Evolutionary conservation across 1,140 invertebrate species (phyloP).

Genomic region (Tetragonula clypearis): DNA sequence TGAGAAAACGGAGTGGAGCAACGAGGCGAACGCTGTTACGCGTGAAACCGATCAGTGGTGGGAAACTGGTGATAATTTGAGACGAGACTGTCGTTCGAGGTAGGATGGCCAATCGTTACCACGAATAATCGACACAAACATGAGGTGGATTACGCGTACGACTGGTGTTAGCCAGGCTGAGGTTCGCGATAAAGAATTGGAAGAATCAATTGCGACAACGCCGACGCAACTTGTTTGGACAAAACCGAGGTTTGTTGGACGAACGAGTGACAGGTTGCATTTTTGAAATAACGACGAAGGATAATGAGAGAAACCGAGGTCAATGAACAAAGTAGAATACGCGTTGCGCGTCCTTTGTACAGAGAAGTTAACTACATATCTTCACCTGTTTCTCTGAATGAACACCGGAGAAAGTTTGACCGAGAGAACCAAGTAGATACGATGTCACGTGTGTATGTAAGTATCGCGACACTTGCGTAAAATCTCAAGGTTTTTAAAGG

Average conservation of each 20-base stretch:
- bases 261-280: background rate
- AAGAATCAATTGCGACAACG: background rate
- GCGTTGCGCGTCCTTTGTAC: background rate
- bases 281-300: no score
- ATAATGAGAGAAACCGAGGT: no score
- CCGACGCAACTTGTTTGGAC: background rate
- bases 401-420: background rate
- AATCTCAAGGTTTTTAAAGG: constrained; percentile 29
- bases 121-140: background rate
- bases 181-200: background rate
- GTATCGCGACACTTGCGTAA: constrained; percentile 9
- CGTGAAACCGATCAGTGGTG: background rate
- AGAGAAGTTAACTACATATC: no score
- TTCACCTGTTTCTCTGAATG: background rate
- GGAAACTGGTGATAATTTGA: background rate
- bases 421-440: background rate
- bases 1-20: constrained; percentile 2
- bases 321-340: background rate
- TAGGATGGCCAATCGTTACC: background rate
- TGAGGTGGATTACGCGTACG: background rate
- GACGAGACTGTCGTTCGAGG: background rate
- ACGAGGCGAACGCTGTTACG: background rate
- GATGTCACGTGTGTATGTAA: background rate
- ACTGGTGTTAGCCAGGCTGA: background rate
- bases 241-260: background rate